Conservation (phyloP, 2,113 vertebrate species). For the Eidolon helvum region DNA sequence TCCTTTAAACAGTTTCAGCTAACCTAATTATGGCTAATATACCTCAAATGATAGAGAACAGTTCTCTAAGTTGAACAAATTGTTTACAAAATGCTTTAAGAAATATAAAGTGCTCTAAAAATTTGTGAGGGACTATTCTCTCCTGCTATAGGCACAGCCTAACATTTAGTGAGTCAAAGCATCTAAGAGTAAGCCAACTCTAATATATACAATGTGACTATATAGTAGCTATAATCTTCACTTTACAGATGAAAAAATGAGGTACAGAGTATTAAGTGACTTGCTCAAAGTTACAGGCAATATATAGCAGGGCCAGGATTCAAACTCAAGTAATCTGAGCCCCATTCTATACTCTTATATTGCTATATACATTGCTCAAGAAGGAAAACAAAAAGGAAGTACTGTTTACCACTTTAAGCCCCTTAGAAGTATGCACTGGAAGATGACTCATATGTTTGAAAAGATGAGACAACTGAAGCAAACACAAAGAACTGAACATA, state of each 20-base stretch:
- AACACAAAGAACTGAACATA: not conserved
- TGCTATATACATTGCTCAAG: not conserved
- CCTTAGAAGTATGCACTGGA: not conserved
- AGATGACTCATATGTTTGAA: not conserved
- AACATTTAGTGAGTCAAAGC: not conserved
- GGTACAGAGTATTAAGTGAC: not conserved
- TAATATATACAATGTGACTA: not conserved
- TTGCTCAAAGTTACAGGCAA: not conserved
- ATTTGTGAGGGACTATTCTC: not conserved
- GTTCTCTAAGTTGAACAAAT: constrained; percentile 1
- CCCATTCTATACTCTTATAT: not conserved
- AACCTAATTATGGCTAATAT: not conserved
- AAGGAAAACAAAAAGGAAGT: not conserved
- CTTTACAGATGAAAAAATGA: not conserved
- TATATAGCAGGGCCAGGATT: not conserved
- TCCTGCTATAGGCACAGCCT: not conserved
- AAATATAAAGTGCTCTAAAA: constrained; percentile 8
- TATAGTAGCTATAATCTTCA: not conserved
- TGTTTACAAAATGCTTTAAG: not conserved
- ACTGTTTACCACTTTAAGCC: not conserved
- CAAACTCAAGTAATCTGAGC: not conserved
- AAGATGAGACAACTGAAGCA: not conserved
- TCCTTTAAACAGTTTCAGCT: not conserved
- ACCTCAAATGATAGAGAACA: not conserved
- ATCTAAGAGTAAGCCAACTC: not conserved